Evolutionary conservation across 2,797 vertebrate species (phyloP), one percentile per base, ranked within the genome.

Genomic region (Monodelphis domestica): DNA sequence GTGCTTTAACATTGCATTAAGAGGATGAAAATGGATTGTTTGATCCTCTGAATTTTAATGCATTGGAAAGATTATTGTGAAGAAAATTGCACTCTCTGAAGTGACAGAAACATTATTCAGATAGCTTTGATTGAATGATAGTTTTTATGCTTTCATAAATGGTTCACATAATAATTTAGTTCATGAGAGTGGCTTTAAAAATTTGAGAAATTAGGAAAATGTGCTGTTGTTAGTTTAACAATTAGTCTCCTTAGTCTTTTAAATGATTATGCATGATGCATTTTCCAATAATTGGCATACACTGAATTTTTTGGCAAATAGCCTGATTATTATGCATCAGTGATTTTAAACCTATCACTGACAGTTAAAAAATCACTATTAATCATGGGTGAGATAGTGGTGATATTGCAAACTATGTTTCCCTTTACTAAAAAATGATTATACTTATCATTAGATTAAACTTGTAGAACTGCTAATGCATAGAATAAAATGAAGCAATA

Each of bases 31-130:
- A 98, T 97, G 92, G 97, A 98, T 97, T 97, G 96, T 98, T 99
- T 98, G 97, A 98, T 98, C 98, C 98, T 98, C 94, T 98, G 98
- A 98, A 99, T 99, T 98, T 98, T 99, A 99, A 98, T 98, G 97
- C 97, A 96, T 97, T 97, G 98, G 97, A 98, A 98, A 99, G 98
- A 99, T 98, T 98, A 98, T 98, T 98, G 97, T 98, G 98, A 98
- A 98, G 96, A 98, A 98, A 98, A 99, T 99, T 98, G 95, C 97
- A 97, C 98, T 98, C 98, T 98, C 98, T 99, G 95, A 97, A 98
- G 98, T 98, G 98, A 98, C 97, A 98, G 98, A 98, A 98, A 97
- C 97, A 97, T 98, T 98, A 98, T 99, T 98, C 98, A 98, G 98
- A 98, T 98, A 97, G 92, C 96, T 98, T 98, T 98, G 98, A 98